These are phyloP conservation scores for Hepsetus odoe DNA, from an alignment of 2,113 vertebrate genomes.

Conservation along the genomic window DNA sequence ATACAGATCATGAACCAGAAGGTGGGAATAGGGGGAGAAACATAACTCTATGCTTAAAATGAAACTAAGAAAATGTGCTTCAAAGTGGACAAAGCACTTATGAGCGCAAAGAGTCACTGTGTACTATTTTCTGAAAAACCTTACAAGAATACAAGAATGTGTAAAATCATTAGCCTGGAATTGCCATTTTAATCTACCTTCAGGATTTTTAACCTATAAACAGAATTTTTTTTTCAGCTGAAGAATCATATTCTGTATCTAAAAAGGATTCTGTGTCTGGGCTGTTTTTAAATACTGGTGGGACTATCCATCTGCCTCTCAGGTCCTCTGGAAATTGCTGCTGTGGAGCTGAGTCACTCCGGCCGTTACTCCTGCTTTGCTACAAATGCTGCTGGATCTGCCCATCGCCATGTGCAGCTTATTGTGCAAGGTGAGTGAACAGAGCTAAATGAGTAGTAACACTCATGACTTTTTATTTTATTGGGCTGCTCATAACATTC, in stretches of 20 bases:
- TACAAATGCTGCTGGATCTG: constrained; percentile 85
- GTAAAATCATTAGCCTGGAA: too few relatives aligned
- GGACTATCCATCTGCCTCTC: constrained; percentile 14
- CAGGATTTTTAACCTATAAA: not conserved
- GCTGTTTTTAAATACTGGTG: not conserved
- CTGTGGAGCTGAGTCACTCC: constrained; percentile 81
- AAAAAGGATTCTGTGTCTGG: not conserved
- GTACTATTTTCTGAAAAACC: too few relatives aligned
- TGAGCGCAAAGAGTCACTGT: not conserved
- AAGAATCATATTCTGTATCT: not conserved
- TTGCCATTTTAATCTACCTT: not conserved
- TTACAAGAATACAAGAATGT: too few relatives aligned
- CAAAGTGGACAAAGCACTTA: too few relatives aligned
- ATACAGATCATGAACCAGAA: too few relatives aligned
- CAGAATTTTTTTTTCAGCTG: not conserved
- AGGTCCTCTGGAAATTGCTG: constrained; percentile 87
- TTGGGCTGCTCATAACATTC: not conserved
- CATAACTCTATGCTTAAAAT: too few relatives aligned
- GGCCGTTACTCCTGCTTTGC: constrained; percentile 87
- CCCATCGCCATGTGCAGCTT: constrained; percentile 83
- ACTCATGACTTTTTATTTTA: not conserved
- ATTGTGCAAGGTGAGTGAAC: constrained; percentile 83
- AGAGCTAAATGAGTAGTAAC: not conserved
- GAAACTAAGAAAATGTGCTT: too few relatives aligned
- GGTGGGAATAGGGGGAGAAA: too few relatives aligned